Base-by-base conservation (phyloP, 2,888 invertebrate species). In the Dichetophora obliterata region DNA sequence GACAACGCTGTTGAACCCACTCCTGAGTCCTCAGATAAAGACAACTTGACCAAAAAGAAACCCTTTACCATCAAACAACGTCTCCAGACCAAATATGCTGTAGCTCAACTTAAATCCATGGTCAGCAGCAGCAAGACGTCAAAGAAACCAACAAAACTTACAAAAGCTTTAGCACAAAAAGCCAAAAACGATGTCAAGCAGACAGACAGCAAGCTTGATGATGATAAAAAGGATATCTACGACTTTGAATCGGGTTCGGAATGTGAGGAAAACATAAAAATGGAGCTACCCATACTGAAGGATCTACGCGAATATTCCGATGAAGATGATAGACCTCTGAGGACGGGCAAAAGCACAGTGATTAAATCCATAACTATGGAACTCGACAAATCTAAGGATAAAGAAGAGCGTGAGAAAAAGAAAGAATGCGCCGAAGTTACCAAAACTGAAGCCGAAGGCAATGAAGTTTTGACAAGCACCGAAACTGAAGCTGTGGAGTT, bases 231-330 rank as follows among this genome's bases (percentile, higher is more conserved):
- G 79, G 89, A 88, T 75, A 83, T 89, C 5, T 89, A 89, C 19
- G 89, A 89, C 74, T 89, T 89, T 57, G 89, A 89, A 74, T 88
- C 89, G 0, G 89, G 89, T 0, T 89, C 89, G 0, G 89, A 89
- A 71, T 88, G 88, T 75, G 89, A 89, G 66, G 88, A 88, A 22
- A 88, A 88, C 5, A 89, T 89, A 16, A 89, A 88, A 81, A 89
- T 89, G 89, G 88, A 88, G 70, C 79, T 89, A 77, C 87, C 89
- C 0, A 83, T 85, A 3, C 76, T 89, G 1, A 88, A 88, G 75
- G 84, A 88, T 79, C 48, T 88, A 73, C 84, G 87, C 2, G 89
- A 89, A 0, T 88, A 86, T 22, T 87, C 88, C 8, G 89, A 88
- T 61, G 88, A 88, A 78, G 88, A 88, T 31, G 86, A 88, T 66